These are phyloP conservation scores for Palaemon carinicauda DNA, from an alignment of 1,140 invertebrate genomes.

Conservation along the genomic window DNA sequence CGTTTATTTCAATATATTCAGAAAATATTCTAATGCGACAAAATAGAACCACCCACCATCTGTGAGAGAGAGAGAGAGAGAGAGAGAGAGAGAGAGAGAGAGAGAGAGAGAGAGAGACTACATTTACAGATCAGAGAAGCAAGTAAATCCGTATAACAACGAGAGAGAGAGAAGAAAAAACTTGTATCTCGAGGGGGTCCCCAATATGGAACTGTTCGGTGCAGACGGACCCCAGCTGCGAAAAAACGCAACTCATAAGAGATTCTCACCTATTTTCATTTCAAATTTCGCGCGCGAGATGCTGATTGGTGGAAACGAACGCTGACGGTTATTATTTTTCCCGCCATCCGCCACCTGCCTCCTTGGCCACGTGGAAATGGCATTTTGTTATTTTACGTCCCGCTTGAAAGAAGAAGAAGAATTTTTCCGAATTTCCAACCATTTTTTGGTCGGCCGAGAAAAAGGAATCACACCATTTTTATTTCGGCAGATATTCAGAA, in stretches of 20 bases:
- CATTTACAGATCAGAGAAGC: conserved; percentile 45
- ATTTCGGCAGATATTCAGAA: conserved; percentile 31
- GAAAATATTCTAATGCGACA: no score
- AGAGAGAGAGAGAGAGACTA: neutral
- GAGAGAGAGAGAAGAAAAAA: no score
- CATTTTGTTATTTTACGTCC: conserved; percentile 57
- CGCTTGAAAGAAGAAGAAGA: conserved; percentile 23
- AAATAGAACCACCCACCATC: no score
- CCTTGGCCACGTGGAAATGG: conserved; percentile 55
- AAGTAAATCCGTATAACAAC: conserved; percentile 51
- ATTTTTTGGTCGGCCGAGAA: conserved; percentile 39
- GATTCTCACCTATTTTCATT: conserved; percentile 58
- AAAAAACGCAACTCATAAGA: conserved; percentile 58
- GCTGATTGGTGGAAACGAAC: conserved; percentile 58
- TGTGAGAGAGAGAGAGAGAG: no score
- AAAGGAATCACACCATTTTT: conserved; percentile 51
- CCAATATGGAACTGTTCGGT: conserved; percentile 57
- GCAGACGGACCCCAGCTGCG: conserved; percentile 57
- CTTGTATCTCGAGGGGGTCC: conserved; percentile 21
- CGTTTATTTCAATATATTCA: no score
- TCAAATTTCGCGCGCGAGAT: conserved; percentile 56
- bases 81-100: no score
- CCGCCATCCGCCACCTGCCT: conserved; percentile 53
- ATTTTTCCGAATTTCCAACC: conserved; percentile 49
- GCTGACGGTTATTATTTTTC: conserved; percentile 57